Evolutionary conservation across 1,140 invertebrate species (phyloP), one percentile per base, ranked within the genome.

Genomic region (Anastrepha ludens): DNA sequence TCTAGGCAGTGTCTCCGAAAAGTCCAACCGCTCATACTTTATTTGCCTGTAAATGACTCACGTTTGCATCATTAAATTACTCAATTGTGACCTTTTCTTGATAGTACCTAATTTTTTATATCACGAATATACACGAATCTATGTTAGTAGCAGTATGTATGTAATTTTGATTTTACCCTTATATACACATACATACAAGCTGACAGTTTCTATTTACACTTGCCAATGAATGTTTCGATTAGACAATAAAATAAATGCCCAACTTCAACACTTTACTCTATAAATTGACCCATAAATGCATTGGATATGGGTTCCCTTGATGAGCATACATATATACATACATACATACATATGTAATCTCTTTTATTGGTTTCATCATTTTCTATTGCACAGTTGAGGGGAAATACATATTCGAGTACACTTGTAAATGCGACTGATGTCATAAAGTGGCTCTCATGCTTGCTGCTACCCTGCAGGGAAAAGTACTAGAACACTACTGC

Each of bases 271-370:
- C 60, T n/a, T 17, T 13, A 62, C 13, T 13, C 60, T 15, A 62
- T 62, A 62, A 62, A 62, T 62, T 62, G 60, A n/a, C 15, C 60
- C 60, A 62, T 62, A 62, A 62, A 62, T 62, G 60, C 15, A n/a
- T 62, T 62, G n/a, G 60, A 62, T 62, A n/a, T 62, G 60, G 15
- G 15, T 62, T 62, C 13, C 15, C 4, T 13, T 62, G 50, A 55
- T 55, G 3, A 8, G 0, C 60, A 17, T 17, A 17, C 60, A 17
- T 15, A 62, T 4, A 62, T n/a, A 62, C 4, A 17, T 62, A 55
- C 9, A 55, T 55, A 55, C 11, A 55, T 55, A 55, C 11, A 55
- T 55, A 55, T 55, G 3, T 55, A 55, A 8, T 55, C 11, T 55
- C 11, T 55, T 55, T 55, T 55, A 55, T 55, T 55, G 50, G 50